Conservation (phyloP, 2,113 vertebrate species). For the Odocoileus virginianus region DNA sequence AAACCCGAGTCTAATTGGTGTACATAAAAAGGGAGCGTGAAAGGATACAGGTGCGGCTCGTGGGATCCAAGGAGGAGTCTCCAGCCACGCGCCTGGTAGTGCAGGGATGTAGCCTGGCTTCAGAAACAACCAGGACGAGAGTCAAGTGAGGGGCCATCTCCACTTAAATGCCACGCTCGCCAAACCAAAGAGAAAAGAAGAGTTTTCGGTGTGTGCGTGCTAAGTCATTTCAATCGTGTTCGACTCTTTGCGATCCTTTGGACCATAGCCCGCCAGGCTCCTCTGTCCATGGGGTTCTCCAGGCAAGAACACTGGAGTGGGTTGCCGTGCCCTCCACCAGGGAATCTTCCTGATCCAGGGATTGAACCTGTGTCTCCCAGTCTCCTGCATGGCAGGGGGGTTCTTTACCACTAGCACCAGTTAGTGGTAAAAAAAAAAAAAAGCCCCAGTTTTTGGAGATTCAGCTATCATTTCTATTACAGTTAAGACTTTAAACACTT, state of each 20-base stretch:
- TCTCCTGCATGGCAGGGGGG: background rate
- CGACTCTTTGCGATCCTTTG: background rate
- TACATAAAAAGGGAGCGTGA: background rate
- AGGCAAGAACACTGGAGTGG: background rate
- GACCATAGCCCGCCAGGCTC: background rate
- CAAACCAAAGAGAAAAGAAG: background rate
- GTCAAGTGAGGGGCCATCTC: background rate
- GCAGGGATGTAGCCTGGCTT: background rate
- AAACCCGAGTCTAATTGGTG: background rate
- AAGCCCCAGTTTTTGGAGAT: background rate
- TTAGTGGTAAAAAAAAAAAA: too few species aligned
- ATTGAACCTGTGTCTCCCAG: background rate
- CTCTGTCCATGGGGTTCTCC: background rate
- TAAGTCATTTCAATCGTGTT: rapidly evolving
- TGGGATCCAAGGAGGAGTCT: background rate
- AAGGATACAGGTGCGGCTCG: background rate
- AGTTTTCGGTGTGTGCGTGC: background rate
- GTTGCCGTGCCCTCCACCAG: background rate
- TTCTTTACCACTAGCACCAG: background rate
- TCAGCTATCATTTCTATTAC: background rate
- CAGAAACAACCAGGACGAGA: background rate
- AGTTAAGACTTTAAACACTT: background rate
- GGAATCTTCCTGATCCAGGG: rapidly evolving
- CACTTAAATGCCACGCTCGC: background rate
- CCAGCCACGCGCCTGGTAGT: rapidly evolving